These are phyloP conservation scores for Thera britannica DNA, from an alignment of 2,888 invertebrate genomes.

Conservation along the genomic window DNA sequence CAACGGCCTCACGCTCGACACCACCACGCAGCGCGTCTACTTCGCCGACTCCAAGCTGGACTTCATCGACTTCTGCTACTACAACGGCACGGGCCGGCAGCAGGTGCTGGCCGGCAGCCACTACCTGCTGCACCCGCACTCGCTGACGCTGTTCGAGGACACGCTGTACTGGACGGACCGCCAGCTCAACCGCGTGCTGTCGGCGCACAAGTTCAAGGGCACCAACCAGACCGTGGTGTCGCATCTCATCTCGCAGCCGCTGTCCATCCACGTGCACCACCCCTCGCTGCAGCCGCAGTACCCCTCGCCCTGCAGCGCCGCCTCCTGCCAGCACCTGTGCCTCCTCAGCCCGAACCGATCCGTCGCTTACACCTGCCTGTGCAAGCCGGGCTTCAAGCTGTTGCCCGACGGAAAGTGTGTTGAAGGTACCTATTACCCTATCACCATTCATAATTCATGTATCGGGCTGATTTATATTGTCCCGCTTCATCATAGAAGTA, in stretches of 20 bases:
- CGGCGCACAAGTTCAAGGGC: conserved; percentile 96
- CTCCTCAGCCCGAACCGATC: conserved; percentile 91
- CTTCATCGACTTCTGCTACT: conserved; percentile 98
- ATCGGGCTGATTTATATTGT: neutral
- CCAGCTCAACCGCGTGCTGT: conserved; percentile 94
- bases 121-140: conserved; percentile 97
- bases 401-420: conserved; percentile 88
- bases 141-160: conserved; percentile 97
- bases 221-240: conserved; percentile 96
- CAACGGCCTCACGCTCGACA: conserved; percentile 98
- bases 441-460: neutral
- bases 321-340: conserved; percentile 94
- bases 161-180: conserved; percentile 98
- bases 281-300: conserved; percentile 95
- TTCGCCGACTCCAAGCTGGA: conserved; percentile 99
- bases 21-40: conserved; percentile 96
- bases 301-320: conserved; percentile 89
- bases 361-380: conserved; percentile 93
- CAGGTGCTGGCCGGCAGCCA: conserved; percentile 95
- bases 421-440: conserved; percentile 74
- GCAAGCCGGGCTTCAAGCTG: conserved; percentile 93
- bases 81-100: conserved; percentile 95
- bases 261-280: conserved; percentile 98
- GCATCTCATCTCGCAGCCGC: conserved; percentile 96
- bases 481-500: no score